Evolutionary conservation across 2,113 vertebrate species (phyloP).

Genomic region (Pseudopodoces humilis): DNA sequence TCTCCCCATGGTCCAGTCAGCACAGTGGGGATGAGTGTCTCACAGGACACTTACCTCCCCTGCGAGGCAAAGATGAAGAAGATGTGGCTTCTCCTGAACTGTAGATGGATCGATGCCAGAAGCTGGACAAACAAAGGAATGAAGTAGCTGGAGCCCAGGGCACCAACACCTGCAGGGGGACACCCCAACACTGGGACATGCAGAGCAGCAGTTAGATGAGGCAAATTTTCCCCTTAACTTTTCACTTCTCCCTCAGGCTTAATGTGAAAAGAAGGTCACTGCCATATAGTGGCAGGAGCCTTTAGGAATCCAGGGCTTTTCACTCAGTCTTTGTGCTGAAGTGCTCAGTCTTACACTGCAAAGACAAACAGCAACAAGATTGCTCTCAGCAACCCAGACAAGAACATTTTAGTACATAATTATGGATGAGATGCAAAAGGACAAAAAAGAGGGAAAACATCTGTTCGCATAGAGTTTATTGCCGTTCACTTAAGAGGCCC

Average conservation of each 20-base stretch:
- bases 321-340: neutral
- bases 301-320: neutral
- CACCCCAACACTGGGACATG: neutral
- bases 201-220: neutral
- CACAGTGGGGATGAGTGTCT: neutral
- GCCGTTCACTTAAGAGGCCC: constrained; percentile 28
- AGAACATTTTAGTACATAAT: constrained; percentile 50
- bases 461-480: constrained; percentile 38
- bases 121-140: neutral
- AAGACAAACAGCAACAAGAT: constrained; percentile 27
- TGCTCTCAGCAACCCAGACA: constrained; percentile 46
- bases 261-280: neutral
- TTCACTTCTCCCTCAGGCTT: neutral
- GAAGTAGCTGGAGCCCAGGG: neutral
- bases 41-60: neutral
- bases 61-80: neutral
- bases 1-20: rapidly evolving
- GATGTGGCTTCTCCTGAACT: neutral
- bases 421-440: constrained; percentile 40
- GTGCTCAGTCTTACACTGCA: neutral
- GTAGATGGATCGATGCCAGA: neutral
- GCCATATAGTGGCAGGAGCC: neutral
- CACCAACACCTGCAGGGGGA: neutral
- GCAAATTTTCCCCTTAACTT: neutral
- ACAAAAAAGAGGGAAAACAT: constrained; percentile 36